Base-by-base conservation (phyloP, 2,888 invertebrate genomes). In the Tortricodes alternella region DNA sequence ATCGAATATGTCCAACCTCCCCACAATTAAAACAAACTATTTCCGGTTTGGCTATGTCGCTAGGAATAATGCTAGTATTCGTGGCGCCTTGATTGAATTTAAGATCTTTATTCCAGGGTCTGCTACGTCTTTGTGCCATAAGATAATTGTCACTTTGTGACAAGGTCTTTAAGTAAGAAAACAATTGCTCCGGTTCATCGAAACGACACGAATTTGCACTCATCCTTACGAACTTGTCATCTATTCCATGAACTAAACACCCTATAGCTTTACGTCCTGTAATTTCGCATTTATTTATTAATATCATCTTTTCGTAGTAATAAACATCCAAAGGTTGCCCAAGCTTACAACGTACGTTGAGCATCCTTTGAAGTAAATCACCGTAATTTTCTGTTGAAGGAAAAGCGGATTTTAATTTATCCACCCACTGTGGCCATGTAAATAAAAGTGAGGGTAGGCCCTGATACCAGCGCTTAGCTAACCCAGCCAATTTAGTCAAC, bases 351-450 rank as follows among this genome's bases (percentile, higher is more conserved):
- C 44, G 27, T n/a, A 44, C 27, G 6, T 46, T 18, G 2, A 46
- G 46, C 46, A 46, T 46, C 9, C 18, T 13, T 2, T n/a, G 8
- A 4, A 46, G 32, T 8, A 34, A 5, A 6, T 46, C 34, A 34
- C 32, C 46, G 38, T 48, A 59, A 16, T 34, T 59, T 29, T 43
- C 53, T 27, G 39, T 55, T 8, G 39, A 27, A 1, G 43, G 41
- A 57, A 59, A 59, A 27, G 46, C 50, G 27, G 19, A 6, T 49
- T 29, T 43, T 29, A 43, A 29, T 19, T 43, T 43, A 7, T 29
- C 29, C 3, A 43, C 13, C 43, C 60, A 60, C 13, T 60, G 46
- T 6, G n/a, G 18, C 56, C 60, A 60, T 7, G 57, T 52, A 19
- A 52, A 46, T 13, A 59, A 11, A 8, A 52, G 27, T 1, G 41